Evolutionary conservation across 2,797 vertebrate species (phyloP).

Genomic region (Muscicapa comitata): DNA sequence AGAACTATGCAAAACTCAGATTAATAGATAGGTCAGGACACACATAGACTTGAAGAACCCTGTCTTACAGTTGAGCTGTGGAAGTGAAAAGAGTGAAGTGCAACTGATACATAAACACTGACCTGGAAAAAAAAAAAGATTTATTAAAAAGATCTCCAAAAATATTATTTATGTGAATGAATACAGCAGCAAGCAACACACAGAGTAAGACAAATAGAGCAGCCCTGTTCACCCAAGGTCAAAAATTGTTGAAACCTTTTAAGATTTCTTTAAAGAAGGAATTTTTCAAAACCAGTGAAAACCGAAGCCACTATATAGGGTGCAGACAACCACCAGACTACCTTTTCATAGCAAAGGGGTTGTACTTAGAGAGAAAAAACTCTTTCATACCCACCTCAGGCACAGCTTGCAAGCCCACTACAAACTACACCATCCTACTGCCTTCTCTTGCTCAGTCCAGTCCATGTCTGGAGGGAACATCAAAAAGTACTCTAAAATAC

Average conservation of each 20-base stretch:
- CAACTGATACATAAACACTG: not conserved
- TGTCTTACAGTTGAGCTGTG: not conserved
- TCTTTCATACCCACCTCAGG: not conserved
- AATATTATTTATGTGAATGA: not conserved
- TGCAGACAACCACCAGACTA: not conserved
- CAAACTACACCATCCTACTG: not conserved
- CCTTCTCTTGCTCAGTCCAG: not conserved
- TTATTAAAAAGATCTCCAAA: not conserved
- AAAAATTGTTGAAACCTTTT: fast-evolving
- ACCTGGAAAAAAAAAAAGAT: not conserved
- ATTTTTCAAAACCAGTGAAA: not conserved
- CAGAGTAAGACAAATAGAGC: not conserved
- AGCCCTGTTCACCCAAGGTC: not conserved
- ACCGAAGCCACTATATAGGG: not conserved
- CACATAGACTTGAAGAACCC: not conserved
- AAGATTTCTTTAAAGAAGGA: not conserved
- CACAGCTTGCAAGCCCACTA: not conserved
- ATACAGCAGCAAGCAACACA: not conserved
- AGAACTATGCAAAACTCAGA: not conserved
- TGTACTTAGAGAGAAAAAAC: not conserved
- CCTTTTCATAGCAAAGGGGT: not conserved
- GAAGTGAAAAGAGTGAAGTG: not conserved
- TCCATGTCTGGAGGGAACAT: not conserved
- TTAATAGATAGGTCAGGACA: not conserved
- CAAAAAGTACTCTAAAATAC: not conserved